Evolutionary conservation across 1,140 invertebrate genomes (phyloP), one percentile per base, ranked within the genome.

Genomic region (Anoplolepis gracilipes): DNA sequence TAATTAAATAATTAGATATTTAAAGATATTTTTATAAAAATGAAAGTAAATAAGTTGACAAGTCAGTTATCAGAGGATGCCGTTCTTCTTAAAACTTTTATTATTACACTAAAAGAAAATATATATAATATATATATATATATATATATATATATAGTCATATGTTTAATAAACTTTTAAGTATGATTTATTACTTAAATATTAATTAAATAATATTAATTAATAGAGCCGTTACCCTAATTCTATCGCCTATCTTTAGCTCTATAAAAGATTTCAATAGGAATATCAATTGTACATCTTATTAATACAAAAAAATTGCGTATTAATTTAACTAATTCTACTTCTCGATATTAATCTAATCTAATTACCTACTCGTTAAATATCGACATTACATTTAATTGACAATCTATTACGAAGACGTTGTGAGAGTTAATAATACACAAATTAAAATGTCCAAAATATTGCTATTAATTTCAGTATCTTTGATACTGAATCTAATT

Each of bases 201-300:
- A 19, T 11, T n/a, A n/a, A n/a, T n/a, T n/a, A n/a, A n/a, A 25
- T 19, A 7, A 42, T 19, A 59, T 5, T 49, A 53, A 64, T 61
- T 49, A n/a, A 70, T 53, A 62, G 19, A 39, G 1, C 49, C 39
- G 10, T 42, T 78, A 19, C 33, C 30, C 30, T 36, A 79, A 33
- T 36, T 55, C 1, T 53, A 67, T 55, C 67, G 28, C 1, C 72
- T 33, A 75, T 87, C 33, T 82, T 84, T 82, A 55, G 75, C n/a
- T 46, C 2, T 46, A 13, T 11, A 77, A 59, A 36, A 36, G 10
- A 61, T 4, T 61, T 36, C 30, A 82, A 36, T 30, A 87, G 73
- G 67, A 65, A 33, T 57, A 33, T 61, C 49, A 76, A 76, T 57
- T 46, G 61, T 78, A 22, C 62, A 46, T 57, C 11, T 16, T 5